Evolutionary conservation across 2,888 invertebrate genomes (phyloP), one percentile per base, ranked within the genome.

Genomic region (Xanthorhoe designata): DNA sequence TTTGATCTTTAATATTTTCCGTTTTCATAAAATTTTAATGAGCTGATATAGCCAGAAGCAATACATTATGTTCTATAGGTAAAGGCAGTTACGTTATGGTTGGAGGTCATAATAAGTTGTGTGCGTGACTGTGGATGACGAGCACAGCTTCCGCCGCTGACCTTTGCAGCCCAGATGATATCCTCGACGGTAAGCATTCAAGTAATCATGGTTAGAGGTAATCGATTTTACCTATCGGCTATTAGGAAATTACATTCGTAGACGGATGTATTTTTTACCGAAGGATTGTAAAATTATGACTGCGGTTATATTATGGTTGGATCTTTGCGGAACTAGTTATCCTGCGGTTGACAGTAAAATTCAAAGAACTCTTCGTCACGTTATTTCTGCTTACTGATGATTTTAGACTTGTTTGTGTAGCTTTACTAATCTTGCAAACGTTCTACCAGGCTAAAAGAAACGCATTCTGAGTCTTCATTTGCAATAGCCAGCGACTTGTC

Each of bases 131-230:
- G 59, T 45, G 51, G 55, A 53, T 64, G 64, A 64, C 65, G 64
- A 66, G 35, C 52, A 58, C 63, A 60, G 72, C 73, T 75, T 74
- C 75, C 74, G 74, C 67, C 50, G 70, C 66, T 74, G 74, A 74
- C 76, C 75, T 76, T 71, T 71, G 51, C 66, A 50, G 60, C 32
- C 67, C 69, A 68, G 64, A 55, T 52, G 18, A 62, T 65, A 69
- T 68, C 64, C 68, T 69, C 66, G 53, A 59, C 58, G 54, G 52
- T 56, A 32, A 29, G 55, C 8, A 67, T 67, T 61, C 61, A 51
- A 45, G 49, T 47, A 50, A 51, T 50, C 58, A 52, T 61, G 59
- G 53, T 52, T 64, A 62, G 24, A 61, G 32, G 19, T 66, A 71
- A 64, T 64, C 52, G 67, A 60, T 68, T 65, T 68, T 59, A 52